Evolutionary conservation across 1,140 invertebrate genomes (phyloP), one percentile per base, ranked within the genome.

Genomic region (Drosophila punjabiensis): DNA sequence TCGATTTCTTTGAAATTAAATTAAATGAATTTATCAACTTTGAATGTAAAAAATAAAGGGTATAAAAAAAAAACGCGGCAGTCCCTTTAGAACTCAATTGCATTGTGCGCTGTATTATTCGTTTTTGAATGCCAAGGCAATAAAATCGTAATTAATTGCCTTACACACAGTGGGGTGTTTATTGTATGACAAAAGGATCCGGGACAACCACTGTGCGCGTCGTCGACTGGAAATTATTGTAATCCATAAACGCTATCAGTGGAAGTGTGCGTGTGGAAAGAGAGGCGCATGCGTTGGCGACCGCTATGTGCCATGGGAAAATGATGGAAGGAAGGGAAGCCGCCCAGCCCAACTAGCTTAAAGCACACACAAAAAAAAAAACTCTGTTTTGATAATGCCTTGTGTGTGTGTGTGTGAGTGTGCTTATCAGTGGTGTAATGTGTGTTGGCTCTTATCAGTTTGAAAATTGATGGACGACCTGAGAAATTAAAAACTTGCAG

Each of bases 171-270:
- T 30, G 45, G 70, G 45, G 20, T 32, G 41, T 58, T 63, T 63
- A 33, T 14, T 58, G 32, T 18, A 43, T 39, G 39, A 24, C 33
- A 56, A 56, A 56, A 56, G 53, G 53, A 56, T 56, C 8, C 33
- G 53, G 53, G 28, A 33, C 11, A 52, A 55, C 78, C 85, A 88
- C 78, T 81, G 85, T 88, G 59, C 68, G 28, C 62, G n/a, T 55
- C 37, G 60, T 63, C 63, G 75, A 50, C 70, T 79, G 73, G 76
- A 81, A 81, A 89, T 87, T 79, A 81, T 69, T 82, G 84, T 89
- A 85, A 79, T 79, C 85, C 84, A 81, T 76, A 76, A 79, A 67
- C 52, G 65, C 80, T 79, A 79, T 86, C 79, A 79, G 61, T 75
- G 59, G 59, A 41, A 67, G 64, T 67, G 59, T 67, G 64, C 59